phyloP scores from a whole-genome alignment of 2,113 vertebrate species.

The Arizona elegans region DNA sequence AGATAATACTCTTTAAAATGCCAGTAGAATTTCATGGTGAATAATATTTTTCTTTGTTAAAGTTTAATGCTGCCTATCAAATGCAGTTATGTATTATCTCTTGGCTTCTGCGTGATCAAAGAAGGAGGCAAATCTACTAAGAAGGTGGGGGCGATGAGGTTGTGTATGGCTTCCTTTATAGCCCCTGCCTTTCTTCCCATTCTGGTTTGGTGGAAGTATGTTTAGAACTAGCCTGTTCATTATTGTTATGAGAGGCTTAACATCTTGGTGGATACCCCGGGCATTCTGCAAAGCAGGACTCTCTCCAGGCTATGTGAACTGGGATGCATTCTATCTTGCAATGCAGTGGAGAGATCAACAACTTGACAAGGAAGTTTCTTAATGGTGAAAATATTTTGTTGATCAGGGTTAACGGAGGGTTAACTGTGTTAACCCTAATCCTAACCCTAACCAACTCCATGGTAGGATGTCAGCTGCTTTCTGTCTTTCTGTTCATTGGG shows the following conservation, averaged over 20 bases:
- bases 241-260: background rate
- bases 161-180: background rate
- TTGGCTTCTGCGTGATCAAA: background rate
- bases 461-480: background rate
- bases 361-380: background rate
- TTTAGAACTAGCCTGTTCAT: background rate
- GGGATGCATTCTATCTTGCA: background rate
- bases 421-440: no score
- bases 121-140: background rate
- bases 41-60: slow-evolving; percentile 16
- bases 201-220: background rate
- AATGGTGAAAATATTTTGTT: no score
- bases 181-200: background rate
- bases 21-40: slow-evolving; percentile 8
- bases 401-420: background rate
- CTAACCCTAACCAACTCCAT: background rate
- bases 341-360: background rate
- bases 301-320: background rate
- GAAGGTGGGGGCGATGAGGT: background rate
- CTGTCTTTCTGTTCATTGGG: background rate
- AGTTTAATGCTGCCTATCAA: slow-evolving; percentile 4
- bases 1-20: slow-evolving; percentile 14
- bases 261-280: background rate
- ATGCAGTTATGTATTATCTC: slow-evolving; percentile 4
- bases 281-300: background rate